Base-by-base conservation (phyloP, 37 sponge, comb jelly and placozoan genomes). In the Lycopodina hypogea region DNA sequence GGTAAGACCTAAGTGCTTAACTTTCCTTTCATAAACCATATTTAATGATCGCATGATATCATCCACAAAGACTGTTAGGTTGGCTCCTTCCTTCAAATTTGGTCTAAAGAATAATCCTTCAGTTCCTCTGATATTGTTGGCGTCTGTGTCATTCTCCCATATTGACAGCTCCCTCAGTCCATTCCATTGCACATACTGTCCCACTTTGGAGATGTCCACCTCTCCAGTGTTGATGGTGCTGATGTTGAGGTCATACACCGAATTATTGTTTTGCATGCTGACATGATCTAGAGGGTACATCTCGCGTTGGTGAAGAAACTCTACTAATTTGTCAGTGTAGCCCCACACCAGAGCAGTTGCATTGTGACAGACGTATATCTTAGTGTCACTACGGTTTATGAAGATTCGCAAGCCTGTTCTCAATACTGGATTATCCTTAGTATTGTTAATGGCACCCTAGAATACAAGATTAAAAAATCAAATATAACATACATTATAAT, bases 141-240 rank as follows among this genome's bases (percentile, higher is more conserved):
- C n/a, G n/a, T n/a, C n/a, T n/a, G n/a, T n/a, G n/a, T n/a, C n/a
- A n/a, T n/a, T n/a, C n/a, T n/a, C n/a, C n/a, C n/a, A n/a, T n/a
- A n/a, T n/a, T n/a, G n/a, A n/a, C n/a, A n/a, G n/a, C n/a, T n/a
- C n/a, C n/a, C n/a, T n/a, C n/a, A n/a, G n/a, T n/a, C n/a, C 90
- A 61, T 89, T 76, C 90, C 90, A 94, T 70, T 94, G 85, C 0
- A 74, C 34, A 71, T 81, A 87, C 85, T 89, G 69, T 8, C 88
- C 87, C 23, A 86, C 57, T 23, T 21, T 14, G 17, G 33, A 19
- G 36, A 81, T 75, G 55, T 94, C 82, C 19, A 52, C 57, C 15
- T 19, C 57, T 37, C 94, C 94, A 32, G 90, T n/a, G n/a, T n/a
- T n/a, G n/a, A n/a, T n/a, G n/a, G n/a, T n/a, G n/a, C n/a, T n/a